Evolutionary conservation across 1,140 invertebrate species (phyloP).

Genomic region (Pristionchus pacificus): DNA sequence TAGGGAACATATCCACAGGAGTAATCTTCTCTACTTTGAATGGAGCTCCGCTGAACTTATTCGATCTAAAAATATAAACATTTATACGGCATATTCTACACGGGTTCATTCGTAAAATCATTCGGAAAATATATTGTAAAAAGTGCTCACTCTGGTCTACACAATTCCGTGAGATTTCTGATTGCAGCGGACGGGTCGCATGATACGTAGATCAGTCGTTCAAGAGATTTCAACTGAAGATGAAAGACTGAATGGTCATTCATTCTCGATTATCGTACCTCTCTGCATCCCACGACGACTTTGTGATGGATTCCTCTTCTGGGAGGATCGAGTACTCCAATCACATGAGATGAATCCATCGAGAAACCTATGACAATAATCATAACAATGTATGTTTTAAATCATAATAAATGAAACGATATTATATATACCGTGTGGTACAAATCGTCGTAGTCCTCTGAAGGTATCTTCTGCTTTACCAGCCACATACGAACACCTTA

Average conservation of each 20-base stretch:
- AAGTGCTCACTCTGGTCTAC: conserved; percentile 61
- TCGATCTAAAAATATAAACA: conserved; percentile 63
- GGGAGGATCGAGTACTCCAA: conserved; percentile 93
- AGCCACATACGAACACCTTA: conserved; percentile 67
- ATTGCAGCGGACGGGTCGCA: conserved; percentile 80
- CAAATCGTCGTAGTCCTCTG: conserved; percentile 45
- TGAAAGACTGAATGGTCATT: neutral
- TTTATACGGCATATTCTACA: neutral
- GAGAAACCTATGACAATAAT: conserved; percentile 47
- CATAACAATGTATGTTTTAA: neutral
- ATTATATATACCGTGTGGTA: conserved; percentile 1
- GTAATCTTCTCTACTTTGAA: conserved; percentile 45
- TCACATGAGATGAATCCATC: conserved; percentile 63
- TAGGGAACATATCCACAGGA: conserved; percentile 55
- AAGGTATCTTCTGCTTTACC: conserved; percentile 87
- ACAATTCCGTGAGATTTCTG: conserved; percentile 79
- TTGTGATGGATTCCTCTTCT: conserved; percentile 61
- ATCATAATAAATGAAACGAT: neutral
- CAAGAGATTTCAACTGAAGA: conserved; percentile 68
- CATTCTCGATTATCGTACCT: conserved; percentile 17
- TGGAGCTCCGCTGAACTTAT: conserved; percentile 67
- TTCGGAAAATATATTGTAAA: neutral
- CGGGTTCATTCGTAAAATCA: neutral
- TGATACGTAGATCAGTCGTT: conserved; percentile 80
- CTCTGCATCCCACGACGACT: conserved; percentile 48